These are phyloP conservation scores for Deilephila porcellus DNA, from an alignment of 2,888 invertebrate genomes.

Conservation along the genomic window DNA sequence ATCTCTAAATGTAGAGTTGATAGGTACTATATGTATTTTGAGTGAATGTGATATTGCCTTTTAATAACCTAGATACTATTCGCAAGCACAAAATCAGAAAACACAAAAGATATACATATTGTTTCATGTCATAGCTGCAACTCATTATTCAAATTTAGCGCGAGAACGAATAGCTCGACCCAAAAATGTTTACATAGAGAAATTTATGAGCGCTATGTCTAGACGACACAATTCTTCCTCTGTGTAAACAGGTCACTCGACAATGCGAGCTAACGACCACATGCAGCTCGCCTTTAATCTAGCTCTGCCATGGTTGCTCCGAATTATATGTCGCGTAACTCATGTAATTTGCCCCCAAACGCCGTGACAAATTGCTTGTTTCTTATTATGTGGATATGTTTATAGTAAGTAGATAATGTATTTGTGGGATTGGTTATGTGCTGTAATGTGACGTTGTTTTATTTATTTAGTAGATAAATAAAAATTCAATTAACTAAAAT, in stretches of 20 bases:
- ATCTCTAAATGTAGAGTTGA: too few species aligned
- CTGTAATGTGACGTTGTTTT: too few species aligned
- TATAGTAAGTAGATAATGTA: too few species aligned
- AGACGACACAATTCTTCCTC: constrained; percentile 15
- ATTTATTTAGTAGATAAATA: too few species aligned
- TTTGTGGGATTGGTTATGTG: too few species aligned
- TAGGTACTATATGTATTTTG: too few species aligned
- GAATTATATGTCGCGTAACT: not conserved
- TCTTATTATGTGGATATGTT: too few species aligned
- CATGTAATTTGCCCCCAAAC: not conserved
- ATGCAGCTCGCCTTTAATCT: not conserved
- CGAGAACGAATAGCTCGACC: too few species aligned
- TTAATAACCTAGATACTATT: too few species aligned
- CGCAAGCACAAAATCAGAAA: too few species aligned
- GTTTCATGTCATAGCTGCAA: not conserved
- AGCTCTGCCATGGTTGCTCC: not conserved
- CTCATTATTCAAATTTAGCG: constrained; percentile 1
- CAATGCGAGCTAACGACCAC: constrained; percentile 10
- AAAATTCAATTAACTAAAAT: too few species aligned
- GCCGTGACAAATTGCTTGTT: not conserved
- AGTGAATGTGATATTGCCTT: too few species aligned
- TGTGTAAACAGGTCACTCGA: constrained; percentile 9
- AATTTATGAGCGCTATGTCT: constrained; percentile 4
- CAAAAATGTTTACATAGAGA: not conserved
- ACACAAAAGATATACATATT: not conserved